Evolutionary conservation across 2,113 vertebrate species (phyloP), one percentile per base, ranked within the genome.

Genomic region (Vanacampus margaritifer): DNA sequence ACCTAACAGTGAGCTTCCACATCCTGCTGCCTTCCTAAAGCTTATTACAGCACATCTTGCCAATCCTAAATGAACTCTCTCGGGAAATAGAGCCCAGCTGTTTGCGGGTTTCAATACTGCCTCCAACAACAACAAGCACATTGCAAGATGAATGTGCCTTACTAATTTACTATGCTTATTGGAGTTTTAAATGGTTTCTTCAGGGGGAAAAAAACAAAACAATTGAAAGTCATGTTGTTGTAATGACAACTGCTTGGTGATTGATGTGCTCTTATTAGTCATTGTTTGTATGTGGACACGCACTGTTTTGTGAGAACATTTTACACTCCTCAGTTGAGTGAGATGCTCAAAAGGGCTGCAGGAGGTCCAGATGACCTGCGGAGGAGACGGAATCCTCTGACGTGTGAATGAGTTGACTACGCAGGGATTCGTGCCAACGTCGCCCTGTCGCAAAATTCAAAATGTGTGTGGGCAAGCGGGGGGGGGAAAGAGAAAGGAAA

Each of bases 231-330:
- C 84, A 84, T 21, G 81, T 88, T 77, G 79, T 81, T 61, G 21
- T 2, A 54, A 71, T 83, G 79, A 79, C 75, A 79, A 35, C 65
- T 39, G 66, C 60, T 75, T 26, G 8, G 46, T 36, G 67, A 66
- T 58, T 75, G 80, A 69, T 75, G 59, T 37, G 50, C 74, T 73
- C 80, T 82, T 74, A 67, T 72, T 73, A 82, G 75, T 83, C 75
- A 70, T 24, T 6, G 24, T 58, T 75, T 72, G 41, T 76, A 68
- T 73, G 6, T 58, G 79, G 77, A 82, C 41, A 67, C 1, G 59
- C 35, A 60, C 16, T 37, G 10, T 56, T n/a, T 11, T 71, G 69
- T 32, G 48, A 76, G 51, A 82, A 63, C 60, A 64, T 75, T 71
- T 71, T 81, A 41, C 73, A 69, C 64, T 16, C 11, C 24, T 54